A percentile compares a stretch with the other conserved stretches of the same genome.
These are phyloP conservation scores for Danio rerio DNA, from an alignment of 2,113 vertebrate genomes.

Conservation along the genomic window GRCz12tu NC_133176.1:11554001-11554500, in stretches of 20 bases:
- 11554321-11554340: not conserved
- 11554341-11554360: not conserved
- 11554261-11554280: not conserved
- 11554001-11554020: not conserved
- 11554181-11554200: not conserved
- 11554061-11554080: not conserved
- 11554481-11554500: constrained; percentile 22
- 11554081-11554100: not conserved
- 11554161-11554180: not conserved
- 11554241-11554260: not conserved
- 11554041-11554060: too few relatives aligned
- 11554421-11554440: not conserved
- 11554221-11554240: not conserved
- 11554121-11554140: not conserved
- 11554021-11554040: not conserved
- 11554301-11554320: not conserved
- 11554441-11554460: not conserved
- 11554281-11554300: not conserved
- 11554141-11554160: not conserved
- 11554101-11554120: not conserved
- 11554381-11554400: not conserved
- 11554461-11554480: not conserved
- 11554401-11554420: constrained; percentile 1
- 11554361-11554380: not conserved
- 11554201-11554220: not conserved